Conservation (phyloP, 37 sponge, comb jelly and placozoan genomes). For the Haliclona indistincta region DNA sequence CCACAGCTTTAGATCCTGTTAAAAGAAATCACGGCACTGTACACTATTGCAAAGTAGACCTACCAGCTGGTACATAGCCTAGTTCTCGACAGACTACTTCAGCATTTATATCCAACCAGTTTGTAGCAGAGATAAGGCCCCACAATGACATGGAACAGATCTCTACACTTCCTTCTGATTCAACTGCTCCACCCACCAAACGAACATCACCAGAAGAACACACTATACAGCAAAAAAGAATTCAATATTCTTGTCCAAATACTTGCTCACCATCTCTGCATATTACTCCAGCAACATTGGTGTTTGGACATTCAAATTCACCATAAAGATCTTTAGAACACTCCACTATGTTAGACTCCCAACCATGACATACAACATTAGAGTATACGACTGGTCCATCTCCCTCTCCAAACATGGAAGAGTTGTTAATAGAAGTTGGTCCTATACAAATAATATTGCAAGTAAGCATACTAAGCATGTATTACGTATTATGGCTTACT, state of each 20-base stretch:
- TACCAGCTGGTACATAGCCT: not conserved
- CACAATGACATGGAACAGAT: not conserved
- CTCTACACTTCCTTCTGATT: not conserved
- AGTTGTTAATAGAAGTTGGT: not conserved
- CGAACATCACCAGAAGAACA: conserved; percentile 2
- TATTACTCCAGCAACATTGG: conserved; percentile 9
- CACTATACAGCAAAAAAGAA: not conserved
- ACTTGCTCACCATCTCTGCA: not conserved
- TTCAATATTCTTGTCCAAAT: not conserved
- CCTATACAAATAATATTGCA: not conserved
- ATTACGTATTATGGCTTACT: too few relatives aligned
- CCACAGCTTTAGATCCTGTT: not conserved
- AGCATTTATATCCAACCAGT: not conserved
- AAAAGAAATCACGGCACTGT: not conserved
- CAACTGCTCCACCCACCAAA: not conserved
- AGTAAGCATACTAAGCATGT: too few relatives aligned
- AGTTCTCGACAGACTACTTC: not conserved
- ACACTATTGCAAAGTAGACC: not conserved
- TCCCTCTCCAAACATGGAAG: conserved; percentile 20
- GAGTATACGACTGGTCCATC: conserved; percentile 15
- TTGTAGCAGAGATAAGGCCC: not conserved
- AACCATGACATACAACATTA: conserved; percentile 8
- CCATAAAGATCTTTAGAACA: not conserved
- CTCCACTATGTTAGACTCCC: not conserved
- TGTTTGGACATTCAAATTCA: not conserved